Percentiles rank a stretch among this genome's conserved stretches.
Conservation (phyloP, 2,888 invertebrate species). For the Artemia sinica region DNA sequence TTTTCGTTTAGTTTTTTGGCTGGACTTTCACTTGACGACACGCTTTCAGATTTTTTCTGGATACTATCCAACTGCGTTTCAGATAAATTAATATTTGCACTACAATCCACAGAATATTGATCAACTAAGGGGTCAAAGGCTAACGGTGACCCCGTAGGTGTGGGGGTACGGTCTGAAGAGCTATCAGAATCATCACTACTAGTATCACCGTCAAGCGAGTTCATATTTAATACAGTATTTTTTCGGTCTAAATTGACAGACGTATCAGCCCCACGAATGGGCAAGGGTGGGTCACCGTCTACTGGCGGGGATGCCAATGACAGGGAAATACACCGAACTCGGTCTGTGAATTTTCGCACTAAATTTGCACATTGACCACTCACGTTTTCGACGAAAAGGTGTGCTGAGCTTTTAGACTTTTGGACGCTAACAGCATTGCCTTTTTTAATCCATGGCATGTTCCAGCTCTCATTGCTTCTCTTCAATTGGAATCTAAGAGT, state of each 20-base stretch:
- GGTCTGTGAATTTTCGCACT: constrained; percentile 7
- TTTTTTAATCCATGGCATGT: constrained; percentile 12
- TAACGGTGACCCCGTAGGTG: neutral
- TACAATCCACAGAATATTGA: neutral
- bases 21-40: neutral
- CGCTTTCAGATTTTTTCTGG: neutral
- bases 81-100: neutral
- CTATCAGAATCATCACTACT: constrained; percentile 4
- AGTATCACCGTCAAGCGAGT: neutral
- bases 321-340: neutral
- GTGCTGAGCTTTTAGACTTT: constrained; percentile 1
- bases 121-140: neutral
- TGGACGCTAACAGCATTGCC: neutral
- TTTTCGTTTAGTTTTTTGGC: neutral
- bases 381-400: constrained; percentile 1
- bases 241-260: neutral
- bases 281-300: neutral
- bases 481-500: neutral
- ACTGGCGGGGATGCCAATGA: neutral
- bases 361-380: constrained; percentile 1
- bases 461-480: neutral
- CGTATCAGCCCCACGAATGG: neutral
- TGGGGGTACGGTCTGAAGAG: neutral
- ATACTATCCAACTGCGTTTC: neutral
- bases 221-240: neutral